Conservation (phyloP, 2,113 vertebrate genomes). For the Buteo buteo region DNA sequence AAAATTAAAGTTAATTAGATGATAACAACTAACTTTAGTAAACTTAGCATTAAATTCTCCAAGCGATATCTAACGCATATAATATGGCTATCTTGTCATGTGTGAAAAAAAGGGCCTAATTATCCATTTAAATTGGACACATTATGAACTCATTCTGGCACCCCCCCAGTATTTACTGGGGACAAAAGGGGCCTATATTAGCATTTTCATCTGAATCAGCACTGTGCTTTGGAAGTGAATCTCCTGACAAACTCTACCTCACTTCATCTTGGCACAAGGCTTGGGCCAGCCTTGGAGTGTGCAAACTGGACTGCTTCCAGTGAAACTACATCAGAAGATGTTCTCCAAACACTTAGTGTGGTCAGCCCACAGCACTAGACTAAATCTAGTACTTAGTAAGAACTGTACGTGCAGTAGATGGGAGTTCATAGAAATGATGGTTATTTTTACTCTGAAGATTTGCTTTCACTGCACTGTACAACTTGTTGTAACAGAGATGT, state of each 20-base stretch:
- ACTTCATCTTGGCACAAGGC: not conserved
- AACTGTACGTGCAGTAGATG: rapidly evolving
- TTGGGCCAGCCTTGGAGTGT: not conserved
- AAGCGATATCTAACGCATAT: not conserved
- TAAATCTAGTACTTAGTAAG: not conserved
- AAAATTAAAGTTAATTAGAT: not conserved
- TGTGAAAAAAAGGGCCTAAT: not conserved
- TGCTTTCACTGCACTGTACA: not conserved
- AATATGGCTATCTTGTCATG: not conserved
- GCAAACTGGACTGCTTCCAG: not conserved
- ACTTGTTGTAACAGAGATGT: not conserved
- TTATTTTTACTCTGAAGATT: not conserved
- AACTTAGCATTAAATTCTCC: constrained; percentile 6
- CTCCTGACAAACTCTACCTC: not conserved
- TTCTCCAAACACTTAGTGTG: too few species aligned
- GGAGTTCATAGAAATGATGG: rapidly evolving
- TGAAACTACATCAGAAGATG: not conserved
- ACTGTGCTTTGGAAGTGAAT: not conserved
- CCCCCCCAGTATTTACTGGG: not conserved
- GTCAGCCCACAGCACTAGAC: not conserved
- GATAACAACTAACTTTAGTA: not conserved
- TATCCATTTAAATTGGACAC: not conserved
- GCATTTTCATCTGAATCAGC: not conserved
- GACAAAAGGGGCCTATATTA: not conserved
- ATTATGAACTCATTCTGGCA: not conserved